Evolutionary conservation across 2,888 invertebrate species (phyloP).

Genomic region (Horisme vitalbata): DNA sequence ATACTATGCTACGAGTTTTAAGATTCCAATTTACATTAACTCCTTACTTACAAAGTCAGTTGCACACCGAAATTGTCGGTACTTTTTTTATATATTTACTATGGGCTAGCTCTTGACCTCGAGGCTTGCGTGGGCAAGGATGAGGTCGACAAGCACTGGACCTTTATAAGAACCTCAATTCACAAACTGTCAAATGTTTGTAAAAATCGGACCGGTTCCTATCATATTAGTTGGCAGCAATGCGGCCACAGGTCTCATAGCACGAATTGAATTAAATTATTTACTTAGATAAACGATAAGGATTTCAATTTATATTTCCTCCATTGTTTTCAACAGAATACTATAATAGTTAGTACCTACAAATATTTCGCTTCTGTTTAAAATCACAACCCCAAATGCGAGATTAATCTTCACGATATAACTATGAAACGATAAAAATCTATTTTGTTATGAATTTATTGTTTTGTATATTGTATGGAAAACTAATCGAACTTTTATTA

Average conservation of each 20-base stretch:
- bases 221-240: too few species aligned
- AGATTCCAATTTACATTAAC: too few species aligned
- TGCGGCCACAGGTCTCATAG: slow-evolving; percentile 33
- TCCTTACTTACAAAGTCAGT: too few species aligned
- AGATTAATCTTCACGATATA: slow-evolving; percentile 49
- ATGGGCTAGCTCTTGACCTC: too few species aligned
- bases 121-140: too few species aligned
- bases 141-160: too few species aligned
- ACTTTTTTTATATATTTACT: too few species aligned
- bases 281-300: slow-evolving; percentile 35
- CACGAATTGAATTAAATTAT: slow-evolving; percentile 25
- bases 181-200: too few species aligned
- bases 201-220: too few species aligned
- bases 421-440: slow-evolving; percentile 60
- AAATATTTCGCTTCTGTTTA: slow-evolving; percentile 61
- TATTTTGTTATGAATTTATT: slow-evolving; percentile 29
- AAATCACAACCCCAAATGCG: slow-evolving; percentile 64
- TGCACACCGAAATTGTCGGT: too few species aligned
- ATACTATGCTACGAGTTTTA: too few species aligned
- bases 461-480: slow-evolving; percentile 18
- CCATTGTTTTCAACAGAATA: slow-evolving; percentile 33
- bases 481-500: slow-evolving; percentile 6
- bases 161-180: too few species aligned
- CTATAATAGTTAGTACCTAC: neutral
- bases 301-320: slow-evolving; percentile 42